Evolutionary conservation across 2,113 vertebrate genomes (phyloP).

Genomic region (Scytalopus superciliaris): DNA sequence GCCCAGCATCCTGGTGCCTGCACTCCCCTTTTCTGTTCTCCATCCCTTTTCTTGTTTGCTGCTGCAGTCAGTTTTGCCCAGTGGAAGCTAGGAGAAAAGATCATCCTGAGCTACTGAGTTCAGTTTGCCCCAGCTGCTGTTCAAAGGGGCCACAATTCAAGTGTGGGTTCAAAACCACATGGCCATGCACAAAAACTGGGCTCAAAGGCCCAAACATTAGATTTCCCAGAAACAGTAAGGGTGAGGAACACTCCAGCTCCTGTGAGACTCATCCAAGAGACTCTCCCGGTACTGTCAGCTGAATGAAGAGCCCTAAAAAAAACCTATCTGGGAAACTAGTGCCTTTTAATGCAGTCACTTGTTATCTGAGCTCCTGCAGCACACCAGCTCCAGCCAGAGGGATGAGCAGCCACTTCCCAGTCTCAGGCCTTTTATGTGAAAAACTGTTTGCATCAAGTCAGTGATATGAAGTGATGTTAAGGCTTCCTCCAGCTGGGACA

Average conservation of each 20-base stretch:
- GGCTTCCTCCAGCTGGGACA: not conserved
- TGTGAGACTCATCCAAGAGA: not conserved
- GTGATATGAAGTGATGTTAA: not conserved
- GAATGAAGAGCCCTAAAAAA: not conserved
- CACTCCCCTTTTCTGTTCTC: not conserved
- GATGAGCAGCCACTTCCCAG: not conserved
- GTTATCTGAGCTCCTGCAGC: not conserved
- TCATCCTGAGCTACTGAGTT: not conserved
- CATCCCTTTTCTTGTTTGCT: not conserved
- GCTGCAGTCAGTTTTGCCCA: not conserved
- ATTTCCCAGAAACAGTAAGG: not conserved
- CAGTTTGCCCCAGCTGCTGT: not conserved
- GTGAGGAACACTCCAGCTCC: not conserved
- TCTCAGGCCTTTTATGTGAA: not conserved
- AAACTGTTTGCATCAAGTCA: not conserved
- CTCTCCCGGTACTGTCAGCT: not conserved
- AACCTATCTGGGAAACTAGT: not conserved
- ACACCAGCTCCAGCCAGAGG: not conserved
- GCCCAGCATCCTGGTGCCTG: accelerated
- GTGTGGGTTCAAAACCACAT: not conserved
- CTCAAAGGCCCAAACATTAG: not conserved
- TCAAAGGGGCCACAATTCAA: not conserved
- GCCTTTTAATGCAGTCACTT: not conserved
- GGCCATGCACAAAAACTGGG: not conserved
- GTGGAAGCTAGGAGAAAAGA: not conserved